phyloP scores from a whole-genome alignment of 37 sponge, comb jelly and placozoan species.

The Spongia lamella region DNA sequence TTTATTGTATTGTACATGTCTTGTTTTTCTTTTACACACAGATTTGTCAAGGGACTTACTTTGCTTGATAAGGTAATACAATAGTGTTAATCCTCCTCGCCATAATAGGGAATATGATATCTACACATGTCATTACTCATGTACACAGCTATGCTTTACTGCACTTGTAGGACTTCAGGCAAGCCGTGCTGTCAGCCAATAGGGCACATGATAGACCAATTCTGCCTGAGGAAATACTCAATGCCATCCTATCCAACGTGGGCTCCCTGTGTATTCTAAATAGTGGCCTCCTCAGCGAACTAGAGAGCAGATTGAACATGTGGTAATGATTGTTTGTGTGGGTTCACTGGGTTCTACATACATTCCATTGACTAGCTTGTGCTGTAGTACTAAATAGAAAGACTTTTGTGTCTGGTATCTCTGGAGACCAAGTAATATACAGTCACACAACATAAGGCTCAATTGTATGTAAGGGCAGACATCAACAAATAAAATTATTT shows the following conservation, averaged over 20 bases:
- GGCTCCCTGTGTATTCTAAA: conserved; percentile 60
- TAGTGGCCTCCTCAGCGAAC: conserved; percentile 51
- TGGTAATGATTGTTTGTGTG: conserved; percentile 46
- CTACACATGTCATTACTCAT: too few relatives aligned
- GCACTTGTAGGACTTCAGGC: conserved; percentile 48
- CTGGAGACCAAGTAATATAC: not conserved
- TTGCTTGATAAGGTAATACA: conserved; percentile 33
- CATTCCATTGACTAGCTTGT: too few relatives aligned
- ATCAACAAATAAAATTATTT: too few relatives aligned
- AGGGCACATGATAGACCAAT: conserved; percentile 62
- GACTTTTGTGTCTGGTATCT: not conserved
- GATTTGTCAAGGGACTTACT: conserved; percentile 70
- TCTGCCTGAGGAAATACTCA: conserved; percentile 62
- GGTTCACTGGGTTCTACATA: too few relatives aligned
- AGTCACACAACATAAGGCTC: too few relatives aligned
- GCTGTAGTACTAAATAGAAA: not conserved
- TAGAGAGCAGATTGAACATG: conserved; percentile 63
- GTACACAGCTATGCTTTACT: too few relatives aligned
- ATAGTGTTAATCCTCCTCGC: too few relatives aligned
- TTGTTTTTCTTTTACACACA: too few relatives aligned
- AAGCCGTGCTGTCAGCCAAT: conserved; percentile 50
- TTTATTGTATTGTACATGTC: too few relatives aligned
- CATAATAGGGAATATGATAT: too few relatives aligned
- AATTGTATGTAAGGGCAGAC: too few relatives aligned
- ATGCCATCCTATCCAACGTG: conserved; percentile 64